phyloP scores from a whole-genome alignment of 2,113 vertebrate genomes.

The Epinephelus lanceolatus region DNA sequence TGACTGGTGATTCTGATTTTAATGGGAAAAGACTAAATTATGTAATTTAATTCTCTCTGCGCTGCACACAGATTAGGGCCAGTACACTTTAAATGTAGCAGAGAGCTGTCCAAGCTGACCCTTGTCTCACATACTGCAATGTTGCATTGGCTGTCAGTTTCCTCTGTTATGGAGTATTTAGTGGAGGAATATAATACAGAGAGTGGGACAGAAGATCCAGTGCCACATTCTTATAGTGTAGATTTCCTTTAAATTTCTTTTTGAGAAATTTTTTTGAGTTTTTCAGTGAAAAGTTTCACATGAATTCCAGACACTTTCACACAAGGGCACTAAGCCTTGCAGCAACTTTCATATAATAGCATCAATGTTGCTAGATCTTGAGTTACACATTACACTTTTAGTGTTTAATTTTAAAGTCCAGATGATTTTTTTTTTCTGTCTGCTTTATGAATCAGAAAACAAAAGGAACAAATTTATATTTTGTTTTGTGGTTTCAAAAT shows the following conservation, averaged over 20 bases:
- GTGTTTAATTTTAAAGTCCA: too few species aligned
- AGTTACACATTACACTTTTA: background rate
- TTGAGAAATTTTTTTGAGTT: background rate
- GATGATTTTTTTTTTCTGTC: too few species aligned
- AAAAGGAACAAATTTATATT: too few species aligned
- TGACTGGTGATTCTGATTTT: slow-evolving; percentile 25
- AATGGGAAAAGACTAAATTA: slow-evolving; percentile 41
- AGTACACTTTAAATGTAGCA: slow-evolving; percentile 32
- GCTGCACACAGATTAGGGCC: slow-evolving; percentile 34
- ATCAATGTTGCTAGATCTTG: too few species aligned
- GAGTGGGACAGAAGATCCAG: background rate
- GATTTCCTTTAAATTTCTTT: background rate
- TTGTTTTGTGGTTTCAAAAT: too few species aligned
- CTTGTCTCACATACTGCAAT: slow-evolving; percentile 6
- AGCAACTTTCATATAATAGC: background rate
- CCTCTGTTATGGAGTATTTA: background rate
- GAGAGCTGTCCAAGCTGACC: slow-evolving; percentile 22
- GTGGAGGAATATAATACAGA: background rate
- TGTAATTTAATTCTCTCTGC: slow-evolving; percentile 56
- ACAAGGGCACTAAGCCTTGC: too few species aligned
- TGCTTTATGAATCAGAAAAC: too few species aligned
- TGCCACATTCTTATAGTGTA: background rate
- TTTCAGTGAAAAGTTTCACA: background rate
- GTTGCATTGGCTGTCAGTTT: background rate
- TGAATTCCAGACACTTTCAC: background rate